Evolutionary conservation across 2,797 vertebrate species (phyloP).

Genomic region (Leptodactylus fallax): DNA sequence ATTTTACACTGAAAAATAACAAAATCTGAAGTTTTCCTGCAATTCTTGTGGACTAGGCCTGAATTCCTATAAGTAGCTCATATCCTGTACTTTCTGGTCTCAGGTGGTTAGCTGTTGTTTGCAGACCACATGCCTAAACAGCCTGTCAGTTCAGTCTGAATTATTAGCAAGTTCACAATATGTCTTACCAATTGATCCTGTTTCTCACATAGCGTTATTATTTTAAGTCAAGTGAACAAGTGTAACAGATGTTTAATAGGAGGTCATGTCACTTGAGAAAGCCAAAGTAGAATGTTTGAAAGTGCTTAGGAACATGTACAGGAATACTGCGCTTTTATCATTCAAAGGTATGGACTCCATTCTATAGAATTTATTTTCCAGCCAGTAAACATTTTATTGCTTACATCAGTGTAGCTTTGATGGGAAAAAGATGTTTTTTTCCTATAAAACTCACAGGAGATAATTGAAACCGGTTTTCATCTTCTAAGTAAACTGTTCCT

Average conservation of each 20-base stretch:
- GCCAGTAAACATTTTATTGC: conserved; percentile 61
- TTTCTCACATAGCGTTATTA: conserved; percentile 69
- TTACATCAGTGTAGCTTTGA: conserved; percentile 65
- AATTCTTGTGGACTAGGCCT: conserved; percentile 92
- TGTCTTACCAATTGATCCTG: conserved; percentile 68
- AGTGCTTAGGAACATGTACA: conserved; percentile 59
- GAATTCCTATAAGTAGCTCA: conserved; percentile 95
- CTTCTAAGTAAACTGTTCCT: neutral
- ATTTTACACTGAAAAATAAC: conserved; percentile 73
- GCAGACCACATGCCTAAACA: conserved; percentile 83
- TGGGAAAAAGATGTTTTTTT: conserved; percentile 56
- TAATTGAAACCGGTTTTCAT: conserved; percentile 39
- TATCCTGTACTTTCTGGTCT: conserved; percentile 97
- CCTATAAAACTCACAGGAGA: conserved; percentile 64
- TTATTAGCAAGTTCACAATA: conserved; percentile 79
- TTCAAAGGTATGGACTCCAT: conserved; percentile 67
- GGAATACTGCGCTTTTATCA: conserved; percentile 45
- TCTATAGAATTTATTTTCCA: conserved; percentile 59
- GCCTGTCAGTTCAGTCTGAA: conserved; percentile 81
- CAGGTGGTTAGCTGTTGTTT: conserved; percentile 96
- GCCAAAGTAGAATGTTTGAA: conserved; percentile 63
- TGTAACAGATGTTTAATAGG: conserved; percentile 58
- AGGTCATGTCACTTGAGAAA: conserved; percentile 69
- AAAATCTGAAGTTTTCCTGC: conserved; percentile 91
- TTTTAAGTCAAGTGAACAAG: conserved; percentile 65